phyloP scores from a whole-genome alignment of 2,888 invertebrate species.

The Ophioninae sp. region DNA sequence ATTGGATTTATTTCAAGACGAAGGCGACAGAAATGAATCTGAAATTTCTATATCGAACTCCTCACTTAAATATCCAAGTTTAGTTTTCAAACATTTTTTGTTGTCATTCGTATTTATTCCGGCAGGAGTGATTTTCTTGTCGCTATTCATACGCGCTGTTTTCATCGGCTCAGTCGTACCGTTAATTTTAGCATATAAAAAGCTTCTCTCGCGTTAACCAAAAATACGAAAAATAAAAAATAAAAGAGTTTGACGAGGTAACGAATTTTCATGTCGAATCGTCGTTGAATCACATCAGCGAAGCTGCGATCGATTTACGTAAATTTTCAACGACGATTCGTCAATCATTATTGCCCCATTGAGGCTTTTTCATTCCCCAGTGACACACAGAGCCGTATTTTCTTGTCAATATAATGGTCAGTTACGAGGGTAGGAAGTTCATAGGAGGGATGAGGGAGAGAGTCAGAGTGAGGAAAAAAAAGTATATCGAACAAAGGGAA shows the following conservation, averaged over 20 bases:
- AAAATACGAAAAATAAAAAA: neutral
- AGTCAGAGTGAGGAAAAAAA: slow-evolving; percentile 11
- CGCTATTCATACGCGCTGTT: neutral
- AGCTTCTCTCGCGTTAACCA: neutral
- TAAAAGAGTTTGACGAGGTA: neutral
- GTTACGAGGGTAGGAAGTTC: slow-evolving; percentile 12
- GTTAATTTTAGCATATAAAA: neutral
- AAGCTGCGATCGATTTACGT: slow-evolving; percentile 46
- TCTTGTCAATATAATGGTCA: slow-evolving; percentile 41
- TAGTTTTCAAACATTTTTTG: neutral
- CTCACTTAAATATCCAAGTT: neutral
- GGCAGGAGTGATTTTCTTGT: neutral
- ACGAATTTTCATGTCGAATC: neutral
- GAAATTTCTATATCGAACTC: neutral
- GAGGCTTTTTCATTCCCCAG: slow-evolving; percentile 45
- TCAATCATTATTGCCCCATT: slow-evolving; percentile 25
- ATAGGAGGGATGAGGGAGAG: slow-evolving; percentile 5
- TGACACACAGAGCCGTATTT: slow-evolving; percentile 55
- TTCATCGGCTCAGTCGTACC: neutral
- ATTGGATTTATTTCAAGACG: neutral
- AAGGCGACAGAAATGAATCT: neutral
- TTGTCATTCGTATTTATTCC: neutral
- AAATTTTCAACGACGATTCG: slow-evolving; percentile 41
- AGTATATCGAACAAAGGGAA: slow-evolving; percentile 31
- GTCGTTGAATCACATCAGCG: neutral